Evolutionary conservation across 2,888 invertebrate species (phyloP), one percentile per base, ranked within the genome.

Genomic region (Drosophila bunnanda): DNA sequence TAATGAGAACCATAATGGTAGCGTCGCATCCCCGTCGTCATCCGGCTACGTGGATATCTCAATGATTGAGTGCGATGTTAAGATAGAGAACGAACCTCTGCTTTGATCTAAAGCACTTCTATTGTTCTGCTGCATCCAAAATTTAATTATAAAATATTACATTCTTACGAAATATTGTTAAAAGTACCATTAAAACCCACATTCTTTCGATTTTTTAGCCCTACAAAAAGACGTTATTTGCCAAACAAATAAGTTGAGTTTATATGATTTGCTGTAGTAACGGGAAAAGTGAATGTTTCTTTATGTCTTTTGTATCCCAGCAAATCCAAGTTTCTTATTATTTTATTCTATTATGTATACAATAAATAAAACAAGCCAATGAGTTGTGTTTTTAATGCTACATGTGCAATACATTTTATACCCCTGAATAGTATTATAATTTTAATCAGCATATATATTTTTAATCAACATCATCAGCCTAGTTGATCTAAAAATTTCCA

Each of bases 21-120:
- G 41, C 13, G n/a, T 20, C 0, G 4, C 13, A 4, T 58, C 61
- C 10, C 61, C 59, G 12, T 54, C 44, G 10, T 36, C 41, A 12
- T 56, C 61, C 32, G 34, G 25, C 8, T 67, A 34, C 50, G 20
- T 75, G 2, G 64, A 82, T 15, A 79, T 78, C 38, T 76, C 86
- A 1, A 52, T 77, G 34, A 54, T 84, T 12, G 83, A 84, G 53
- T 84, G 83, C 52, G 83, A 84, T 70, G 87, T 84, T 43, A 84
- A 84, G 53, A 86, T 86, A 60, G 83, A 84, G 64, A 77, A 88
- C 56, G 82, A 88, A 9, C 44, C 76, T n/a, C 7, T 78, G 28
- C 39, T 52, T 52, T 81, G 20, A 32, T 57, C 3, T n/a, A 8
- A 39, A 56, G n/a, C n/a, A 8, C 6, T 9, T 7, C 13, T 20